These are phyloP conservation scores for Hylia prasina DNA, from an alignment of 2,113 vertebrate genomes.

Conservation along the genomic window DNA sequence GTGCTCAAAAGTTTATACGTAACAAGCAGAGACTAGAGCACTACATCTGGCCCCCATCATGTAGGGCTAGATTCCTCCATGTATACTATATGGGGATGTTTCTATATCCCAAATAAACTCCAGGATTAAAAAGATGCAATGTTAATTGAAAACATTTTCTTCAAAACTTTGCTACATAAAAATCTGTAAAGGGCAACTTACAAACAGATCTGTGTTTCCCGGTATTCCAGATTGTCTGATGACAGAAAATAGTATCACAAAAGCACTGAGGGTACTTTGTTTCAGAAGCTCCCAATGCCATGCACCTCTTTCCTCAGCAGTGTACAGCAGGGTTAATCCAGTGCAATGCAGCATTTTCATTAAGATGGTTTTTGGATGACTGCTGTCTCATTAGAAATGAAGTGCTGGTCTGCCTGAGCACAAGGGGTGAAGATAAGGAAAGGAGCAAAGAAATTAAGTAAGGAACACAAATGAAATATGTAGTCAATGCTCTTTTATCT, in stretches of 20 bases:
- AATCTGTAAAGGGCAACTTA: neutral
- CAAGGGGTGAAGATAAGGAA: neutral
- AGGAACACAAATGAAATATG: neutral
- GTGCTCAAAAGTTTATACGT: neutral
- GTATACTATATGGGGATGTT: neutral
- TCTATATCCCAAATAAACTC: neutral
- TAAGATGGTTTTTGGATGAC: neutral
- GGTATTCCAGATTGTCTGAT: neutral
- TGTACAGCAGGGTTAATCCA: neutral
- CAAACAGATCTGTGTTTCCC: neutral
- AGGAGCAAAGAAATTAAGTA: conserved; percentile 27
- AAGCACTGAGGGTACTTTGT: neutral
- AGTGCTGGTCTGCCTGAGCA: neutral
- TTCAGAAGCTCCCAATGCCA: neutral
- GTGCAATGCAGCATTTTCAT: neutral
- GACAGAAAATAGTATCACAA: neutral
- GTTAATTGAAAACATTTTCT: neutral
- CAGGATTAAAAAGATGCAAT: neutral
- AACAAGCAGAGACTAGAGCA: neutral
- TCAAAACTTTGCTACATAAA: neutral
- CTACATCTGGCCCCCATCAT: too few species aligned
- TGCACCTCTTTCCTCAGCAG: neutral
- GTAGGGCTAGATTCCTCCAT: neutral
- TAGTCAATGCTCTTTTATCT: neutral
- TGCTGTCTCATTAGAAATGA: neutral